Evolutionary conservation across 2,888 invertebrate genomes (phyloP), one percentile per base, ranked within the genome.

Genomic region (Dorcus hopei): DNA sequence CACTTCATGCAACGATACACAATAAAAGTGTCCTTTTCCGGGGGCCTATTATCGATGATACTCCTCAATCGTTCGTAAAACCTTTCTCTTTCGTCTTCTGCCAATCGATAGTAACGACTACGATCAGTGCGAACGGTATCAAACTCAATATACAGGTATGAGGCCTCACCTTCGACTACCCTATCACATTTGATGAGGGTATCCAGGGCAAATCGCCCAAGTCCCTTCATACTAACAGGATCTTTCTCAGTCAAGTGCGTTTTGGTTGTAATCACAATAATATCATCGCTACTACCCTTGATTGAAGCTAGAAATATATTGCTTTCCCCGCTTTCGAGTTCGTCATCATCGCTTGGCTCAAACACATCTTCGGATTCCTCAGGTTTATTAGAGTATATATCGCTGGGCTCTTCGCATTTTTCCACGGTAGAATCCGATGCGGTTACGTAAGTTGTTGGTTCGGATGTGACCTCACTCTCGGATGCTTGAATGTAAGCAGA

Each of bases 1-100:
- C 88, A 88, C 70, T 85, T 87, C 70, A 87, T 82, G 70, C 88
- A 88, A 63, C 79, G 78, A 69, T 81, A 84, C 3, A 80, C 71
- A 26, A 74, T 78, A 66, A 83, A 80, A 59, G 81, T 82, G 74
- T 81, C 79, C 65, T 80, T 66, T 51, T 67, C 65, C 33, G 65
- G 62, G 9, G 64, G 64, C 49, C 67, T 66, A 47, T 62, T 65
- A 6, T 65, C 63, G 33, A 75, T 68, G 43, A 72, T 70, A 33
- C 68, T 65, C n/a, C 66, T 64, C 3, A 78, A 60, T 52, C 65
- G 64, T 47, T 65, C 65, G 9, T 70, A 60, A 52, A 78, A 70
- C 42, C 67, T 66, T 69, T 83, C 81, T 64, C 85, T 82, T 40
- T 80, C 80, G 41, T 79, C 79, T 59, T 84, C 83, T 49, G 85